A percentile compares a stretch with the other conserved stretches of the same genome.
Evolutionary conservation across 2,888 invertebrate species (phyloP).

Genomic region (Adineta ricciae): DNA sequence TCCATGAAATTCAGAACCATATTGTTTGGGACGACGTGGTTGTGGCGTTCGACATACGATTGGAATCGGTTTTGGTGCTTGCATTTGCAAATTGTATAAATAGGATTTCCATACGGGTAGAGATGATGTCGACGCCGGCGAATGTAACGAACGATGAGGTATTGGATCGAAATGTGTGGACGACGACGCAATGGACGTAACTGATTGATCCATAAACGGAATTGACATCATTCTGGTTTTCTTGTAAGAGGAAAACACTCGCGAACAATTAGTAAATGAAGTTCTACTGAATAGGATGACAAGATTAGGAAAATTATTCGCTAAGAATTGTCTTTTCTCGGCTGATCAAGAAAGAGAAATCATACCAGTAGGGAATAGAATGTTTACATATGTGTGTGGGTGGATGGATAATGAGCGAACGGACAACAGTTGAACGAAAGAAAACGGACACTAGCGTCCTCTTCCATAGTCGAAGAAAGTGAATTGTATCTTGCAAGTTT

Average conservation of each 20-base stretch:
- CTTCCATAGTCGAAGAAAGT: background rate
- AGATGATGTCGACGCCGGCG: background rate
- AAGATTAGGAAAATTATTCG: background rate
- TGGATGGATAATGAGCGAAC: background rate
- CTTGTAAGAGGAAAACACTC: no score
- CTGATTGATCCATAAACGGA: constrained; percentile 2
- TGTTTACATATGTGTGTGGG: background rate
- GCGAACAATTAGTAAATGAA: no score
- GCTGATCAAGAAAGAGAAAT: background rate
- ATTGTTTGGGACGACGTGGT: constrained; percentile 26
- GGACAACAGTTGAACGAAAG: background rate
- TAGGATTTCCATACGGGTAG: constrained; percentile 34
- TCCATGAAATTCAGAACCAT: constrained; percentile 32
- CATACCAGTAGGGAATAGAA: background rate
- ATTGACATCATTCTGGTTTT: background rate
- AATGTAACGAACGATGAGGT: background rate
- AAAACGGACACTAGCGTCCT: background rate
- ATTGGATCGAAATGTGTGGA: background rate
- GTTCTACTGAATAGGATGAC: background rate
- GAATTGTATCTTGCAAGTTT: no score
- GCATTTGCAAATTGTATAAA: constrained; percentile 31
- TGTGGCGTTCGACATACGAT: background rate
- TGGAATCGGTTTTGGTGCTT: constrained; percentile 31
- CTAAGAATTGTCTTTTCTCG: background rate
- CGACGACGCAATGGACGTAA: background rate